A percentile compares a stretch with the other conserved stretches of the same genome.
Evolutionary conservation across 2,113 vertebrate species (phyloP).

Genomic region (Morone saxatilis): DNA sequence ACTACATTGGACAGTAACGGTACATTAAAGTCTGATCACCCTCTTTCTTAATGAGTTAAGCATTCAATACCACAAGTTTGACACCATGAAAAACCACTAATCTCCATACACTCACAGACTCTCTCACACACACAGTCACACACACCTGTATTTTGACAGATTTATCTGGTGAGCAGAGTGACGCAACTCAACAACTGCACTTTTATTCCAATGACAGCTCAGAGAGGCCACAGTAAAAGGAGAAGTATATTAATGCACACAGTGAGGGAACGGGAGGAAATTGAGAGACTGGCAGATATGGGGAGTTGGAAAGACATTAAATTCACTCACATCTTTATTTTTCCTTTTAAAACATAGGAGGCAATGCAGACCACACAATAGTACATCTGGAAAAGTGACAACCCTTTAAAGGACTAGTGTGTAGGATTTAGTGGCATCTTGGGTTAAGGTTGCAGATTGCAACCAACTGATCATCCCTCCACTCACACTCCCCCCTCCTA

Average conservation of each 20-base stretch:
- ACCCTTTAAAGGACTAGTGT: not conserved
- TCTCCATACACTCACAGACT: conserved; percentile 10
- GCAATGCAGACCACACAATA: not conserved
- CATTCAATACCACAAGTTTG: conserved; percentile 13
- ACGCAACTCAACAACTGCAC: conserved; percentile 25
- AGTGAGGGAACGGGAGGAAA: not conserved
- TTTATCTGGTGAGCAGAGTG: conserved; percentile 62
- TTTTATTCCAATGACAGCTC: conserved; percentile 43
- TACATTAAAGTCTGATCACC: not conserved
- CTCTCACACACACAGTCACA: conserved; percentile 12
- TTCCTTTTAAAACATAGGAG: not conserved
- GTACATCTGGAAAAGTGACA: not conserved
- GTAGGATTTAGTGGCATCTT: too few relatives aligned
- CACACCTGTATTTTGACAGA: conserved; percentile 63
- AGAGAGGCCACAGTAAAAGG: not conserved
- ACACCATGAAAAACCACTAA: conserved; percentile 10
- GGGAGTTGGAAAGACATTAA: not conserved
- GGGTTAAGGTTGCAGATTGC: too few relatives aligned
- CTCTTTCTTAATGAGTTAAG: conserved; percentile 38
- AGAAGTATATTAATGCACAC: conserved; percentile 11
- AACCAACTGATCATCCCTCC: too few relatives aligned
- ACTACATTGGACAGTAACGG: not conserved
- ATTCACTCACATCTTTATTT: not conserved
- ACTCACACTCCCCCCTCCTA: too few relatives aligned
- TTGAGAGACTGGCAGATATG: conserved; percentile 17